Evolutionary conservation across 2,888 invertebrate genomes (phyloP).

Genomic region (Autographa pulchrina): DNA sequence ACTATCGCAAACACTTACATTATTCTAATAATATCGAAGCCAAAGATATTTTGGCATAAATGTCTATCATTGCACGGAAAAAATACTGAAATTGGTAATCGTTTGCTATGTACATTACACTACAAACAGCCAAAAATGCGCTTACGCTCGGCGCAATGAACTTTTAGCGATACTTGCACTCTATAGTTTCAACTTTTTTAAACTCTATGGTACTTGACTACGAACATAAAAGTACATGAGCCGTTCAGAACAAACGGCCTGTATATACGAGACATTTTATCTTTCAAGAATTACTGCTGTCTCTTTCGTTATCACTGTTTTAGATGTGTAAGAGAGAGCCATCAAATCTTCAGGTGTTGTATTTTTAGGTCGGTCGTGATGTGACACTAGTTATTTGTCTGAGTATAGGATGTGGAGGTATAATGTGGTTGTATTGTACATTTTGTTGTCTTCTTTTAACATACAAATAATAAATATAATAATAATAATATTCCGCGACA

Average conservation of each 20-base stretch:
- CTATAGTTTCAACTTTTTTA: too few relatives aligned
- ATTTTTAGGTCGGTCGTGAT: slow-evolving; percentile 54
- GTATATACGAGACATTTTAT: slow-evolving; percentile 60
- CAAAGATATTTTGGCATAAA: too few relatives aligned
- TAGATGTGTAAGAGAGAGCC: slow-evolving; percentile 38
- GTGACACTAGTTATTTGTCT: slow-evolving; percentile 39
- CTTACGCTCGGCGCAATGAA: too few relatives aligned
- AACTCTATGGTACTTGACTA: slow-evolving; percentile 53
- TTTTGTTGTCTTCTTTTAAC: slow-evolving; percentile 26
- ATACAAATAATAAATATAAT: too few relatives aligned
- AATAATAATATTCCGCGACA: too few relatives aligned
- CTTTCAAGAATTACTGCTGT: slow-evolving; percentile 53
- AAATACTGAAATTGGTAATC: too few relatives aligned
- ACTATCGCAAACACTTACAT: too few relatives aligned
- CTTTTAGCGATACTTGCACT: too few relatives aligned
- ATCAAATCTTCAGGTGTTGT: slow-evolving; percentile 56
- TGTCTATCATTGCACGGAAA: too few relatives aligned
- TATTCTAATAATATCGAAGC: too few relatives aligned
- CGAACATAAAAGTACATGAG: slow-evolving; percentile 62
- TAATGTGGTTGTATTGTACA: slow-evolving; percentile 26
- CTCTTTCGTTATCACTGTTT: slow-evolving; percentile 48
- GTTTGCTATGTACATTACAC: too few relatives aligned
- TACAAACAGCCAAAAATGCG: too few relatives aligned
- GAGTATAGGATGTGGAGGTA: slow-evolving; percentile 22
- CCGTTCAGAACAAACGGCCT: slow-evolving; percentile 61